Evolutionary conservation across 2,888 invertebrate genomes (phyloP).

Genomic region (Folsomia candida): DNA sequence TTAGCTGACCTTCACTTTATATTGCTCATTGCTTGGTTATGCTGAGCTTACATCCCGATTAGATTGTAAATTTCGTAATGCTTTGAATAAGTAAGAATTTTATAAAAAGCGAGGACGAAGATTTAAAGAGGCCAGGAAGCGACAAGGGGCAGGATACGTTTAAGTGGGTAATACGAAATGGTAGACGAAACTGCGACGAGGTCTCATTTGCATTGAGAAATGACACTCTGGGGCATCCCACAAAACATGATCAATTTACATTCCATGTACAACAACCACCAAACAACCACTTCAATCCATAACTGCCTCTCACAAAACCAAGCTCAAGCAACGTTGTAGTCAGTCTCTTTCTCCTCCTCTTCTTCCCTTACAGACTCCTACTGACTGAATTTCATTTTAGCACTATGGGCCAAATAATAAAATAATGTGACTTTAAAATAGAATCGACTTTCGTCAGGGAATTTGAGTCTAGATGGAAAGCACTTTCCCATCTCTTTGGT

Average conservation of each 20-base stretch:
- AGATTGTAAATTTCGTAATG: not conserved
- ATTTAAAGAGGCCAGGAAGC: not conserved
- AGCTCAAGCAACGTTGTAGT: not conserved
- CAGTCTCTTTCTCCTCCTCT: not conserved
- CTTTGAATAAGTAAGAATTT: not conserved
- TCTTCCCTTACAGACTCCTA: too few species aligned
- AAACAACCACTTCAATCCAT: not conserved
- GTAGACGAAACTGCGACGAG: not conserved
- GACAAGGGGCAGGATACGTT: not conserved
- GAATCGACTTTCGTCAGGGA: too few species aligned
- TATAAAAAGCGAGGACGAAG: not conserved
- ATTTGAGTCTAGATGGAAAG: too few species aligned
- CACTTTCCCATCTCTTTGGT: too few species aligned
- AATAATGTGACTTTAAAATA: too few species aligned
- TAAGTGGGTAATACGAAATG: not conserved
- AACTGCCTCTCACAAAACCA: too few species aligned
- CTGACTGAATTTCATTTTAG: too few species aligned
- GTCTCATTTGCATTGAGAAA: conserved; percentile 5
- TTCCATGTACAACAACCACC: not conserved
- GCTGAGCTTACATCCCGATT: too few species aligned
- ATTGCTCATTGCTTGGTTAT: too few species aligned
- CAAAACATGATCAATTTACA: conserved; percentile 2
- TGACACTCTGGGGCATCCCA: not conserved
- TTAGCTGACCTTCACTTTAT: too few species aligned
- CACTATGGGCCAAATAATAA: too few species aligned